Evolutionary conservation across 2,113 vertebrate species (phyloP), one percentile per base, ranked within the genome.

Genomic region (Heterochromis multidens): DNA sequence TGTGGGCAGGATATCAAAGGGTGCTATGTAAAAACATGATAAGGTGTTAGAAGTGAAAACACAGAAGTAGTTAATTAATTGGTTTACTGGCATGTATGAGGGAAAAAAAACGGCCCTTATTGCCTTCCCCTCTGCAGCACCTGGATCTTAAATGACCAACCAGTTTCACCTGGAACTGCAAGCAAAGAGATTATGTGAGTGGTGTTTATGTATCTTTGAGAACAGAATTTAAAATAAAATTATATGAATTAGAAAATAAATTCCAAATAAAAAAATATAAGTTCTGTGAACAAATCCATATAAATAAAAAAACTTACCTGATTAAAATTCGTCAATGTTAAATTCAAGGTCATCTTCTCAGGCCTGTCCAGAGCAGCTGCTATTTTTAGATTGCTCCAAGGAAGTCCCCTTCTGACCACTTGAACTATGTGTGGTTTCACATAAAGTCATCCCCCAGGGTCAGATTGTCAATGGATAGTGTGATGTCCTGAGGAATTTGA

Each of bases 111-210:
- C 59, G 77, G 65, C 81, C 43, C 54, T 57, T 1, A 54, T 54
- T 86, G 54, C 46, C 35, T 61, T 87, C 76, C 86, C 74, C 43
- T 56, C 61, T 6, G 60, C 37, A 84, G 62, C 92, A 94, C 91
- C 93, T 91, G 94, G 79, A 67, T 87, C 59, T 91, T 84, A 77
- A 86, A 82, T 90, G 37, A 85, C 90, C 79, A 81, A 82, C 88
- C 81, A 85, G 85, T 83, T 88, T 94, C 76, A 90, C 81, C 88
- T 88, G 87, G 82, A 90, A 17, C 52, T 43, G 79, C 85, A 90
- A 93, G 87, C 87, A 88, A 87, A 83, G 63, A 40, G 57, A 56
- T 78, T 78, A 17, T 70, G 56, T 17, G 25, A 40, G n/a, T 1
- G 29, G 5, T 9, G 0, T 21, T 74, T 74, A 7, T n/a, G 27